phyloP scores from a whole-genome alignment of 1,140 invertebrate species.

The Achatina immaculata region DNA sequence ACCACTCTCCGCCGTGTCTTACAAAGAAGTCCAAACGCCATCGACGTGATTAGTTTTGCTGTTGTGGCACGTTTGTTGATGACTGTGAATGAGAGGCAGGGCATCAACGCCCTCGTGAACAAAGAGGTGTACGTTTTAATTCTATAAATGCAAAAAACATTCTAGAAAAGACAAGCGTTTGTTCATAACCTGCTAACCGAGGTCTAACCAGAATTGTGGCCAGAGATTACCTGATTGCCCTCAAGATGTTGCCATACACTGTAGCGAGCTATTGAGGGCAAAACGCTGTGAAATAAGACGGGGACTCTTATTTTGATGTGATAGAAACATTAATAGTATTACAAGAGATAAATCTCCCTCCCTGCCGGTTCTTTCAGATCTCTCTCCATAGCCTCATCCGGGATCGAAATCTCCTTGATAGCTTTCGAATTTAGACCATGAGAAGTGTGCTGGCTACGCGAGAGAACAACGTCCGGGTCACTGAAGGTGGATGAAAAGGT shows the following conservation, averaged over 20 bases:
- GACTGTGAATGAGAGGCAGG: neutral
- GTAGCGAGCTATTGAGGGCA: neutral
- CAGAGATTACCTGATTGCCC: neutral
- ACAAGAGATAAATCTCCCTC: neutral
- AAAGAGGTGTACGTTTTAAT: neutral
- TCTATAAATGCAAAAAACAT: neutral
- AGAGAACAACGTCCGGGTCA: neutral
- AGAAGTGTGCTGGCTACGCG: neutral
- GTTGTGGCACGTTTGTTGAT: neutral
- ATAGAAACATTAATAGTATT: neutral
- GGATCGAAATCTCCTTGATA: neutral
- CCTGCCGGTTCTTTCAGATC: neutral
- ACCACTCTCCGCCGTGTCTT: too few species aligned
- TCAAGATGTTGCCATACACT: neutral
- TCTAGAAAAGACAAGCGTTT: neutral
- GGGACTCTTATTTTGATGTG: neutral
- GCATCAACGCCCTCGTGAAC: neutral
- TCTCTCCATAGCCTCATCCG: neutral
- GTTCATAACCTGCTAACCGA: neutral
- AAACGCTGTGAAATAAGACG: neutral
- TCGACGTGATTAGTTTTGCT: neutral
- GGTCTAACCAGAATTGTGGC: neutral
- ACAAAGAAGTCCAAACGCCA: neutral
- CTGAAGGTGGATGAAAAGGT: neutral
- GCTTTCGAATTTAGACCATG: neutral